Evolutionary conservation across 2,888 invertebrate genomes (phyloP), one percentile per base, ranked within the genome.

Genomic region (Carterocephalus palaemon): DNA sequence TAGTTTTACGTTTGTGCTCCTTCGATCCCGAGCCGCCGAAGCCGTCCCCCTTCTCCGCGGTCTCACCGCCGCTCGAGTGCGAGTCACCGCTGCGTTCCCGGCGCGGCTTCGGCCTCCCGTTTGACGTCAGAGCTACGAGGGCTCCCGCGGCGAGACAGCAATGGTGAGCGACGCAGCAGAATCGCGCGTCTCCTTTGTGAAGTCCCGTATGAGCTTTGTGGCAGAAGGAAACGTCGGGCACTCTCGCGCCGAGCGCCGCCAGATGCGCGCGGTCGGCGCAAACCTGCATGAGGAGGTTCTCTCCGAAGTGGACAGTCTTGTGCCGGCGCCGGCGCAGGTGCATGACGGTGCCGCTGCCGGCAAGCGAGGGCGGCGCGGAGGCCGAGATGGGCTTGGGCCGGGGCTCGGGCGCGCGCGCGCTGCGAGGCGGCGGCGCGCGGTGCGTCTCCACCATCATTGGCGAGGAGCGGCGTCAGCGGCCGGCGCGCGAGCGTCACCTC

Each of bases 231-330:
- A 87, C 73, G 59, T 87, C 85, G 10, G 86, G 86, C 40, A 85
- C 69, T 51, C 87, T 73, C 26, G 87, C 86, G 28, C 88, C 88
- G 41, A 87, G 75, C 29, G 86, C 84, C 28, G 87, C 77, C 51
- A 86, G 68, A 57, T 87, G 86, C 9, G 86, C 91, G 46, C 92
- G 89, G 75, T 92, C 92, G 53, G 92, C 91, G 74, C 92, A 92
- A 39, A 92, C 92, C 75, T 92, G 92, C 75, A 92, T 89, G 56
- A 92, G 74, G 16, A 93, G 87, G 72, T 92, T 93, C 68, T 93
- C 93, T 47, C 93, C 93, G 68, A 93, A 93, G 75, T 93, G 93
- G 37, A 93, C 93, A 36, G 93, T 93, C 77, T 93, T 93, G 80
- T 93, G 92, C 47, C 93, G 89, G 42, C 92, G 89, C 46, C 93